Evolutionary conservation across 2,113 vertebrate species (phyloP).

Genomic region (Labrus mixtus): DNA sequence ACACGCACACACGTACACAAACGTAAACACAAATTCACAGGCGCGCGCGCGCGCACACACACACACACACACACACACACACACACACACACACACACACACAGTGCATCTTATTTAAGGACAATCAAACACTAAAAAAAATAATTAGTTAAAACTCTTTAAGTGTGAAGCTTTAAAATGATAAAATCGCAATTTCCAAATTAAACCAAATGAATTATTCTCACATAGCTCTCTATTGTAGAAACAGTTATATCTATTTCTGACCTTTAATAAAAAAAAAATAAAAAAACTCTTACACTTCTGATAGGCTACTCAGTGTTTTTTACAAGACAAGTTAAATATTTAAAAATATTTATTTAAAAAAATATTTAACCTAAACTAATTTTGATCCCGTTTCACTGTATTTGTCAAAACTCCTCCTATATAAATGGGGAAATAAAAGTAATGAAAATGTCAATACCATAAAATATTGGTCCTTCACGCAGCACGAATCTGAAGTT

Average conservation of each 20-base stretch:
- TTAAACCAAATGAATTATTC: not conserved
- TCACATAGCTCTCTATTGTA: not conserved
- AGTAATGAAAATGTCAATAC: constrained; percentile 76
- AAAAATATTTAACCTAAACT: not conserved
- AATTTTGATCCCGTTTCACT: constrained; percentile 10
- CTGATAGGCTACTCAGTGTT: not conserved
- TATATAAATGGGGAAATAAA: constrained; percentile 49
- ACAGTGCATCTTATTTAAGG: too few species aligned
- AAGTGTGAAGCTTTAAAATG: not conserved
- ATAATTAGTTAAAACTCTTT: not conserved
- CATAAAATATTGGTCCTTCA: constrained; percentile 80
- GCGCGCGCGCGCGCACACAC: too few species aligned
- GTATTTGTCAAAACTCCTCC: not conserved
- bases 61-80: too few species aligned
- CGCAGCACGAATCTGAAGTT: constrained; percentile 86
- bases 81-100: too few species aligned
- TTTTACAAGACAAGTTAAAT: not conserved
- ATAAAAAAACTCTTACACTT: too few species aligned
- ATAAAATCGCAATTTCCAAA: not conserved
- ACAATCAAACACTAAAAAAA: constrained; percentile 8
- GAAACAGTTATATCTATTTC: not conserved
- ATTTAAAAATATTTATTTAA: too few species aligned
- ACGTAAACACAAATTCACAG: too few species aligned
- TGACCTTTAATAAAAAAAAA: not conserved
- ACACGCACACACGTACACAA: not conserved